Conservation (phyloP, 1,140 invertebrate species). For the Drosophila ficusphila region DNA sequence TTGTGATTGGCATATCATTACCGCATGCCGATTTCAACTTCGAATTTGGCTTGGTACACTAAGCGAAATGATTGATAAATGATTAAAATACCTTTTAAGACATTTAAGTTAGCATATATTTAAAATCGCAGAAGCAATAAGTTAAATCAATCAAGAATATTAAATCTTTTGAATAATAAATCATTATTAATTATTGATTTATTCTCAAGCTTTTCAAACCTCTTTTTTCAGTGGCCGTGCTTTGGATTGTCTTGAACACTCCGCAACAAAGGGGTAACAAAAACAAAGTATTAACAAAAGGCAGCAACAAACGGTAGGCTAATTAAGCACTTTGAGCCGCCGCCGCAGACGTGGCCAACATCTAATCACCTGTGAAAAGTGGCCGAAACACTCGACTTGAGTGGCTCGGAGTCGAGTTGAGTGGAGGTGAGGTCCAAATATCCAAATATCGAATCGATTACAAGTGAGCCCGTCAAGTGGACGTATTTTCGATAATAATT, state of each 20-base stretch:
- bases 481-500: slow-evolving; percentile 52
- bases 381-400: slow-evolving; percentile 60
- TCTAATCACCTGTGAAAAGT: slow-evolving; percentile 77
- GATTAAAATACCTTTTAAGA: neutral
- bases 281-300: neutral
- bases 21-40: slow-evolving; percentile 34
- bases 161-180: neutral
- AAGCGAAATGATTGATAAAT: neutral
- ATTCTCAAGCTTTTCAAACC: neutral
- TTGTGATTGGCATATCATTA: slow-evolving; percentile 79
- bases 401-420: slow-evolving; percentile 27
- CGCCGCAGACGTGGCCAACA: slow-evolving; percentile 45
- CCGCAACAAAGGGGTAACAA: slow-evolving; percentile 13
- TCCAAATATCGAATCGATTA: slow-evolving; percentile 68
- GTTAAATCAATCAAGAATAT: neutral
- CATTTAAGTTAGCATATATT: too few species aligned
- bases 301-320: slow-evolving; percentile 52
- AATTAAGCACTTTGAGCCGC: slow-evolving; percentile 69
- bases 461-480: slow-evolving; percentile 46
- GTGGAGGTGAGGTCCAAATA: slow-evolving; percentile 56
- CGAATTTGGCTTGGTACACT: slow-evolving; percentile 15
- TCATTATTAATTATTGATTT: neutral
- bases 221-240: slow-evolving; percentile 12
- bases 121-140: too few species aligned
- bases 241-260: slow-evolving; percentile 16